Evolutionary conservation across 2,888 invertebrate genomes (phyloP).

Genomic region (Anthoptus insignis): DNA sequence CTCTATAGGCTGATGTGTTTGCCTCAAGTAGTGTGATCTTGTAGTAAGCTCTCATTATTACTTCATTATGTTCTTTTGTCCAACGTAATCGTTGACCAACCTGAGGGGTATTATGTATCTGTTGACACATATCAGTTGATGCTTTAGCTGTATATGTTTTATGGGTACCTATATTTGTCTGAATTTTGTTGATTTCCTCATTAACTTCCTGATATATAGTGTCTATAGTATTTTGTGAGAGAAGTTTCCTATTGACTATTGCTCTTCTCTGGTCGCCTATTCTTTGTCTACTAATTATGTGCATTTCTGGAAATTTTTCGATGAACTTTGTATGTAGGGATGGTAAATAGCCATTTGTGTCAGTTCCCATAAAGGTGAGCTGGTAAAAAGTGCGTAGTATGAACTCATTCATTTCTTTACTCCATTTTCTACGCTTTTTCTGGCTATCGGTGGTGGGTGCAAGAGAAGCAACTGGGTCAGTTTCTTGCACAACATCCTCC

Average conservation of each 20-base stretch:
- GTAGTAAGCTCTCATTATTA: constrained; percentile 33
- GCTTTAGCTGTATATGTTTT: neutral
- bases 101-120: neutral
- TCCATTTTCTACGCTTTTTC: constrained; percentile 34
- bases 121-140: too few relatives aligned
- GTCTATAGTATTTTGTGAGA: constrained; percentile 33
- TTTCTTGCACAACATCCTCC: constrained; percentile 36
- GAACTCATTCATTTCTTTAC: constrained; percentile 37
- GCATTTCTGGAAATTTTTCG: constrained; percentile 33
- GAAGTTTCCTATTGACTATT: constrained; percentile 35
- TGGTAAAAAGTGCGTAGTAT: constrained; percentile 37
- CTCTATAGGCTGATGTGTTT: constrained; percentile 33
- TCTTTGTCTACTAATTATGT: constrained; percentile 33
- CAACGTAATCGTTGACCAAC: constrained; percentile 21
- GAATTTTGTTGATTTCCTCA: neutral
- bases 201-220: constrained; percentile 31
- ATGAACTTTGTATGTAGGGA: constrained; percentile 31
- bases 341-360: constrained; percentile 25
- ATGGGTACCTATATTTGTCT: neutral
- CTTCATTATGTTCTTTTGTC: constrained; percentile 35
- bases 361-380: constrained; percentile 32
- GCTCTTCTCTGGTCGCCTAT: constrained; percentile 43
- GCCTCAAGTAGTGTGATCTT: constrained; percentile 34
- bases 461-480: neutral
- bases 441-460: constrained; percentile 3